Evolutionary conservation across 2,113 vertebrate genomes (phyloP), one percentile per base, ranked within the genome.

Genomic region (Sebastes schlegelii): DNA sequence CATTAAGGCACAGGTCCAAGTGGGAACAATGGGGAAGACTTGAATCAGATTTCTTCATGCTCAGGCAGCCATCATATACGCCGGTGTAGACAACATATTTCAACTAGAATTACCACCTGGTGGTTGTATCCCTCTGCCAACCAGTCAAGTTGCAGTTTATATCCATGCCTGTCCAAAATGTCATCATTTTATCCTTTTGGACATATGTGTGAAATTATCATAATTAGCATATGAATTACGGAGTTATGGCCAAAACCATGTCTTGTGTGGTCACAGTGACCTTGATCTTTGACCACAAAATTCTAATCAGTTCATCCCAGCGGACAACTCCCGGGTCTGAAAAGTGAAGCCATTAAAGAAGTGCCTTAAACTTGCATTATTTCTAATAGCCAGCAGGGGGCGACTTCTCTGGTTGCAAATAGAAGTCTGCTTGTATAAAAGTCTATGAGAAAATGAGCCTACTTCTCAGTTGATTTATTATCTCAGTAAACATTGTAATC

Each of bases 1-100:
- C 66, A 76, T 72, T 12, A 64, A 79, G 67, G 23, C 13, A 2
- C 66, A 52, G 6, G 23, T 75, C 23, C 17, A 71, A 72, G 45
- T 60, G 76, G 23, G 43, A 85, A 65, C 6, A 23, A 23, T 12
- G 79, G 65, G 77, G 4, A 14, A 9, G 19, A n/a, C 4, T 19
- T 48, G 40, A 79, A 84, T 72, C 2, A 0, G 19, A 45, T 74
- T 55, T 64, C 0, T 78, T 88, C 42, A 72, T 16, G 77, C n/a
- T 17, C 70, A 40, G 58, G 70, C 46, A 54, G 11, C 23, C 10
- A 26, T 80, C 12, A 16, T 34, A 34, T 34, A 34, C 34, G 34
- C 34, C 34, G 26, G 34, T 34, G 34, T 34, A 34, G 34, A 34
- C 34, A 34, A 34, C 34, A 34, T 64, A 42, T 71, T 23, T 0